Percentiles rank a stretch among this genome's conserved stretches.
These are phyloP conservation scores for Epinephelus coioides DNA, from an alignment of 2,797 vertebrate genomes.

Conservation along the genomic window DNA sequence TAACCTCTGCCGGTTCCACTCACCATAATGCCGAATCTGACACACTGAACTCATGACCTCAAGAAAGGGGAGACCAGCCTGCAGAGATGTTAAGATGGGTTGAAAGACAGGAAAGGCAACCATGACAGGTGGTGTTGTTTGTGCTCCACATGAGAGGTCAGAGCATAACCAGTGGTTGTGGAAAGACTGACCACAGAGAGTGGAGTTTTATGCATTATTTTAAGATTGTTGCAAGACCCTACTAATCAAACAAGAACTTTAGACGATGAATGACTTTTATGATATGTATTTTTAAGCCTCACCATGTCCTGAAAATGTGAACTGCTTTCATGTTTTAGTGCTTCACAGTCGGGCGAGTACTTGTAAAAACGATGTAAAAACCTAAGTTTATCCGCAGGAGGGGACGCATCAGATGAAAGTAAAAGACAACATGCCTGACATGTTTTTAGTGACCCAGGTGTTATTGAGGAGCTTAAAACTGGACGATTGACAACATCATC, in stretches of 20 bases:
- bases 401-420: conserved; percentile 30
- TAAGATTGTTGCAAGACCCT: neutral
- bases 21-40: conserved; percentile 1
- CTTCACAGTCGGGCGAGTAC: conserved; percentile 35
- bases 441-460: conserved; percentile 48
- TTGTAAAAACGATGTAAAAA: conserved; percentile 28
- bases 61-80: conserved; percentile 20
- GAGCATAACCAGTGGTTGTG: neutral
- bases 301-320: neutral
- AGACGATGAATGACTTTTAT: neutral
- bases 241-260: neutral
- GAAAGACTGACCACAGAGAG: neutral
- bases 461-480: conserved; percentile 38
- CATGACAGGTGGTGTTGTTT: conserved; percentile 47
- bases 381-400: conserved; percentile 37
- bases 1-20: conserved; percentile 15
- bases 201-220: neutral
- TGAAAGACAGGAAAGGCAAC: conserved; percentile 15
- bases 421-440: conserved; percentile 27
- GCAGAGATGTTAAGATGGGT: conserved; percentile 29
- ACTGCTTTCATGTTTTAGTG: conserved; percentile 1
- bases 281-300: neutral
- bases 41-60: conserved; percentile 54
- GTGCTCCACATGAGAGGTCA: conserved; percentile 51
- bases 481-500: conserved; percentile 25